Evolutionary conservation across 2,888 invertebrate genomes (phyloP).

Genomic region (Catocala fraxini): DNA sequence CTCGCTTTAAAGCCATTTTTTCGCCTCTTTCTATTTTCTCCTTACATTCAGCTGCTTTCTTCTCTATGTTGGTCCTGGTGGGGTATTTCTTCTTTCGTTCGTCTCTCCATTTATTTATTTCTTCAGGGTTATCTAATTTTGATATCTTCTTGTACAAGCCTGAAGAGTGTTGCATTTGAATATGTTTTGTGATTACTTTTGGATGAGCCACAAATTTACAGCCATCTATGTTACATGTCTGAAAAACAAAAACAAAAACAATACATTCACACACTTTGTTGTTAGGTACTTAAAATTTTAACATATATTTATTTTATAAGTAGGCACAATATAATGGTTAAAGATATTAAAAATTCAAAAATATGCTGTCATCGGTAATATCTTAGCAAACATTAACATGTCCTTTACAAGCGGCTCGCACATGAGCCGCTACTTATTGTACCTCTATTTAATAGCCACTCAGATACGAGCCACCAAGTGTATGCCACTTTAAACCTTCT

Average conservation of each 20-base stretch:
- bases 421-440: too few species aligned
- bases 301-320: too few species aligned
- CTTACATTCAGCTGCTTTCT: conserved; percentile 88
- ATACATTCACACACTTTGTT: too few species aligned
- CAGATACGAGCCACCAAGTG: too few species aligned
- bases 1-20: conserved; percentile 85
- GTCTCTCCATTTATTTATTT: conserved; percentile 94
- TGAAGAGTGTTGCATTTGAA: conserved; percentile 94
- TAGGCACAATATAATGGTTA: too few species aligned
- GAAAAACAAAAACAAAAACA: conserved; percentile 61
- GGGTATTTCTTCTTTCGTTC: conserved; percentile 94
- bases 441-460: too few species aligned
- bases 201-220: conserved; percentile 94
- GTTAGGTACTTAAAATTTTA: too few species aligned
- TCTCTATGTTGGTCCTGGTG: conserved; percentile 90
- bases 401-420: too few species aligned
- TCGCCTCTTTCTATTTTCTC: conserved; percentile 93
- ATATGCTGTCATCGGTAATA: too few species aligned
- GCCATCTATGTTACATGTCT: conserved; percentile 92
- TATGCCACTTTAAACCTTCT: too few species aligned
- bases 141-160: conserved; percentile 94
- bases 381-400: too few species aligned
- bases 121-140: conserved; percentile 92
- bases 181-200: conserved; percentile 93
- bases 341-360: too few species aligned